Evolutionary conservation across 30 jellyfish, hydroid and myxozoan species (phyloP).

Genomic region (Sanderia malayensis): DNA sequence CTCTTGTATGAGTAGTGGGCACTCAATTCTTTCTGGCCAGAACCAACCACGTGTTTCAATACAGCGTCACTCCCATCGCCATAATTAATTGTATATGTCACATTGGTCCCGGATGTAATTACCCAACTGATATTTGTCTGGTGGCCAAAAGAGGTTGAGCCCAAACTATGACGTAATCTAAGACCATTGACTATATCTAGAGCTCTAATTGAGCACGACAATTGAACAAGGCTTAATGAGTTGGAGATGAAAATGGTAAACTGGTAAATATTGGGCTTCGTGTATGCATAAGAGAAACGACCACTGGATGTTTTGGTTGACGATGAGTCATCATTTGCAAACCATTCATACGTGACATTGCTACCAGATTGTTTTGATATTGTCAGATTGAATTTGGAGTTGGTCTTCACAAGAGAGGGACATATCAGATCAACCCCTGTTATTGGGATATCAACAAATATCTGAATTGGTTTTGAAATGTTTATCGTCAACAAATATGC

Average conservation of each 20-base stretch:
- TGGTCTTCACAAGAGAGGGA: slow-evolving; percentile 51
- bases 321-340: slow-evolving; percentile 59
- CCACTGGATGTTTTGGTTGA: slow-evolving; percentile 22
- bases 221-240: slow-evolving; percentile 57
- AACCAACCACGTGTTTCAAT: slow-evolving; percentile 10
- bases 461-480: slow-evolving; percentile 41
- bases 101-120: slow-evolving; percentile 75
- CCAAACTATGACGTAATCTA: slow-evolving; percentile 30
- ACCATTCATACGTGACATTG: slow-evolving; percentile 76
- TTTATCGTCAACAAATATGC: slow-evolving; percentile 55
- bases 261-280: slow-evolving; percentile 70
- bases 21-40: slow-evolving; percentile 8
- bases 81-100: slow-evolving; percentile 60
- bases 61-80: slow-evolving; percentile 70
- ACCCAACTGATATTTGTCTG: slow-evolving; percentile 65
- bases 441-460: slow-evolving; percentile 75
- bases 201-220: slow-evolving; percentile 39
- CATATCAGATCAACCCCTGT: slow-evolving; percentile 50
- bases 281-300: slow-evolving; percentile 18
- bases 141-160: slow-evolving; percentile 57
- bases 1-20: slow-evolving; percentile 27
- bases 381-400: slow-evolving; percentile 15
- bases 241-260: slow-evolving; percentile 55
- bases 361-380: slow-evolving; percentile 73
- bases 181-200: slow-evolving; percentile 60